Base-by-base conservation (phyloP, 2,797 vertebrate genomes). In the Margarornis squamiger region DNA sequence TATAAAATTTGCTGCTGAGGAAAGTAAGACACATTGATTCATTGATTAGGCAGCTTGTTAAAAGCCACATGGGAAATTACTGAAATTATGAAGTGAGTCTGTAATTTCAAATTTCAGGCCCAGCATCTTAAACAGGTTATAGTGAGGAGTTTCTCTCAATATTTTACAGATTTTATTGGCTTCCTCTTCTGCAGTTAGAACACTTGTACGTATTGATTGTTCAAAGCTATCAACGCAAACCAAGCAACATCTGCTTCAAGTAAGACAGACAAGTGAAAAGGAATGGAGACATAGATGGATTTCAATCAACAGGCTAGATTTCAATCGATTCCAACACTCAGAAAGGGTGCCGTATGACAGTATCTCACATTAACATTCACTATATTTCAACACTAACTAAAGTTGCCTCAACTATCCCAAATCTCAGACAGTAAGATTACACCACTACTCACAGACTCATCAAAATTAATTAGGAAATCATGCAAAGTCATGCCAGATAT, bases 401-500 rank as follows among this genome's bases (percentile, higher is more conserved):
- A 55, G 26, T 24, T 22, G 79, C 34, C 39, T 82, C 24, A 81
- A 43, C 67, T 73, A 46, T 32, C 29, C 6, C 23, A 68, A 16
- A 34, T n/a, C 46, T 87, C 51, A 62, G 10, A 57, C 22, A 45
- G 24, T 43, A 63, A 67, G 30, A 68, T 41, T 43, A 75, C n/a
- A 36, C 27, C 20, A 70, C 51, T 51, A 54, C 36, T 52, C 39
- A 85, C 2, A 62, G 16, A 29, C 39, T 63, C n/a, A 65, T 38
- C 59, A 89, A 63, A 93, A 94, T 39, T 41, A 88, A 54, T 61
- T 1, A 61, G 5, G 32, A 72, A 86, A 76, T 48, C 92, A 92
- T 89, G 94, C 95, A 89, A 70, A 87, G 91, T 74, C 94, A 93
- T 95, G 84, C 89, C 48, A 85, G 12, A 12, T 79, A 79, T 24